Conservation (phyloP, 2,113 vertebrate species). For the Apaloderma vittatum region DNA sequence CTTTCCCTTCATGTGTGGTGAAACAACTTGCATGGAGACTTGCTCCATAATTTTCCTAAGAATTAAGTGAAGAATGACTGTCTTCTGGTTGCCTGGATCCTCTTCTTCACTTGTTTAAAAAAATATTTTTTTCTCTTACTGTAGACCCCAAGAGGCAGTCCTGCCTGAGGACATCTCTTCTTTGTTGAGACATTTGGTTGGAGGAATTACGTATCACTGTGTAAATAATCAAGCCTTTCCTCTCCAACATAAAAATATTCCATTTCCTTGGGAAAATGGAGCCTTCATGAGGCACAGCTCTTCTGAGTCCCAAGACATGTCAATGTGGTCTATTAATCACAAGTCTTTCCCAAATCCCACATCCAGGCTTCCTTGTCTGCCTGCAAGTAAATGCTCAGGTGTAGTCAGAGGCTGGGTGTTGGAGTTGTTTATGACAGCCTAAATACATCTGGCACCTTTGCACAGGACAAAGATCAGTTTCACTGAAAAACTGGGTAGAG, state of each 20-base stretch:
- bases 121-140: not conserved
- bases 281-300: not conserved
- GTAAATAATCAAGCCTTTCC: not conserved
- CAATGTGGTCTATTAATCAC: not conserved
- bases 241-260: not conserved
- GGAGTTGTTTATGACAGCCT: conserved; percentile 12
- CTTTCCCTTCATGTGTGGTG: not conserved
- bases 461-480: conserved; percentile 30
- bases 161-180: not conserved
- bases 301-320: not conserved
- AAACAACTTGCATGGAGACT: not conserved
- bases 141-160: not conserved
- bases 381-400: not conserved
- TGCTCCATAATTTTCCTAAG: not conserved
- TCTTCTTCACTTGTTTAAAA: not conserved
- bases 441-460: not conserved
- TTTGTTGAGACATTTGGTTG: not conserved
- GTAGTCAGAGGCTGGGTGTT: not conserved
- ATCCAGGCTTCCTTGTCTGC: not conserved
- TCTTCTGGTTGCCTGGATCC: not conserved
- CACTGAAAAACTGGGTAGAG: not conserved
- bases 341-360: not conserved
- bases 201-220: not conserved
- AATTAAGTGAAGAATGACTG: not conserved
- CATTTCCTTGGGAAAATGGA: not conserved